A percentile compares a stretch with the other conserved stretches of the same genome.
phyloP scores from a whole-genome alignment of 1,140 invertebrate genomes.

The Tenebrio molitor region DNA sequence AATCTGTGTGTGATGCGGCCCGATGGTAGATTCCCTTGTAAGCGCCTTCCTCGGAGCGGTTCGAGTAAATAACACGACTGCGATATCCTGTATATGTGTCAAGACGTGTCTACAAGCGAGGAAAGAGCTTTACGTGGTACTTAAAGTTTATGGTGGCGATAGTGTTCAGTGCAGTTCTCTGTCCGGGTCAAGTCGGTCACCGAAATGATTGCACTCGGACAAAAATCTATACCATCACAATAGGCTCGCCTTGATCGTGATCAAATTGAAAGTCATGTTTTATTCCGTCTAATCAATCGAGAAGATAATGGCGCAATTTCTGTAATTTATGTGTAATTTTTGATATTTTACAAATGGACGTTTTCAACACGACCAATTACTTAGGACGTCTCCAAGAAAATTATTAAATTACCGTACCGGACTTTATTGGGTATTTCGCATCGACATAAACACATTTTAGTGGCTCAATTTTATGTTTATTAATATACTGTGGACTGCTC shows the following conservation, averaged over 20 bases:
- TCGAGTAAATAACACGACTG: constrained; percentile 26
- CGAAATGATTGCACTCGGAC: constrained; percentile 41
- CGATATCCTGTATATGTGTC: constrained; percentile 50
- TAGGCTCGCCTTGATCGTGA: constrained; percentile 39
- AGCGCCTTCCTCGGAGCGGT: constrained; percentile 14
- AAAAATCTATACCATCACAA: constrained; percentile 42
- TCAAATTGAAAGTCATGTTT: constrained; percentile 33
- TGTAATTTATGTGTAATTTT: constrained; percentile 36
- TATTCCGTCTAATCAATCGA: constrained; percentile 38
- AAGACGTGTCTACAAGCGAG: constrained; percentile 51
- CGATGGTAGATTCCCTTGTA: too few relatives aligned
- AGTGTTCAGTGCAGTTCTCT: constrained; percentile 56
- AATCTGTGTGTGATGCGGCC: background rate
- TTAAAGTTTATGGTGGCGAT: constrained; percentile 59
- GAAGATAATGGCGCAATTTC: constrained; percentile 31
- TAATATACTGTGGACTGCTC: constrained; percentile 32
- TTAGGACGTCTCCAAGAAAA: constrained; percentile 13
- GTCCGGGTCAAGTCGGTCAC: constrained; percentile 52
- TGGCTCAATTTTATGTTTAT: constrained; percentile 40
- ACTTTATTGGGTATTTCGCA: constrained; percentile 39
- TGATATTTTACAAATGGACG: constrained; percentile 2
- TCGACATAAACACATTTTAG: constrained; percentile 39
- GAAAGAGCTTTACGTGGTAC: constrained; percentile 60
- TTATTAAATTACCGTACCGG: constrained; percentile 35
- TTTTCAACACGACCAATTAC: constrained; percentile 8